These are phyloP conservation scores for Scaptomyza hsui DNA, from an alignment of 1,140 invertebrate genomes.

Conservation along the genomic window DNA sequence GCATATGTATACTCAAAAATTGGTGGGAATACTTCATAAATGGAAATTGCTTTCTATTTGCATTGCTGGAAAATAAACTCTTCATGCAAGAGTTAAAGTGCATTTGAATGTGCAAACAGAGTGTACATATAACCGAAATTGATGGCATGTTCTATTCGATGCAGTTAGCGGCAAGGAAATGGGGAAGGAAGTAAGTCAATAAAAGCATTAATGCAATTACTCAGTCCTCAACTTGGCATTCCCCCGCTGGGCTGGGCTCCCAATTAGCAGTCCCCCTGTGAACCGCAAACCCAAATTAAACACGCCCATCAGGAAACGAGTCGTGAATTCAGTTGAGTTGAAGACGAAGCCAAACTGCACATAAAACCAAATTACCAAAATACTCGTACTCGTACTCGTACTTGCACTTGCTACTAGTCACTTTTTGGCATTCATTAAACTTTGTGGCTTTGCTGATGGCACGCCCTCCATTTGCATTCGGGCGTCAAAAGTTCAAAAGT, in stretches of 20 bases:
- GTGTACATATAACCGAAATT: background rate
- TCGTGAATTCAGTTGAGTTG: background rate
- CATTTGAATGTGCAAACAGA: conserved; percentile 15
- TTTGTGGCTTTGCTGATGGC: conserved; percentile 40
- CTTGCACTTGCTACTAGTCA: conserved; percentile 11
- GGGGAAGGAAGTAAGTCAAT: conserved; percentile 11
- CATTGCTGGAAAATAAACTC: conserved; percentile 19
- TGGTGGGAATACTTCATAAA: conserved; percentile 9
- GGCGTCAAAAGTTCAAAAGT: conserved; percentile 73
- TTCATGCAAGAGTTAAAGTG: conserved; percentile 2
- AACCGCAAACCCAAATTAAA: conserved; percentile 18
- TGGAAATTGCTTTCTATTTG: conserved; percentile 26
- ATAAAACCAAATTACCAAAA: conserved; percentile 50
- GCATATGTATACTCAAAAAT: background rate
- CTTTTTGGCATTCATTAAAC: conserved; percentile 48
- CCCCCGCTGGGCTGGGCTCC: conserved; percentile 17
- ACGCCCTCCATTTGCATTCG: conserved; percentile 35
- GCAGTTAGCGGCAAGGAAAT: background rate
- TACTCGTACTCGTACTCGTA: background rate
- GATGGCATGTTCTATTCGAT: background rate
- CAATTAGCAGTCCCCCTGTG: conserved; percentile 13
- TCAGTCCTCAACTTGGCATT: background rate
- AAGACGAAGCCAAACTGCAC: conserved; percentile 39
- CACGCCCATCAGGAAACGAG: conserved; percentile 1
- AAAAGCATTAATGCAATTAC: conserved; percentile 40